Evolutionary conservation across 1,140 invertebrate species (phyloP).

Genomic region (Bacillus rossius): DNA sequence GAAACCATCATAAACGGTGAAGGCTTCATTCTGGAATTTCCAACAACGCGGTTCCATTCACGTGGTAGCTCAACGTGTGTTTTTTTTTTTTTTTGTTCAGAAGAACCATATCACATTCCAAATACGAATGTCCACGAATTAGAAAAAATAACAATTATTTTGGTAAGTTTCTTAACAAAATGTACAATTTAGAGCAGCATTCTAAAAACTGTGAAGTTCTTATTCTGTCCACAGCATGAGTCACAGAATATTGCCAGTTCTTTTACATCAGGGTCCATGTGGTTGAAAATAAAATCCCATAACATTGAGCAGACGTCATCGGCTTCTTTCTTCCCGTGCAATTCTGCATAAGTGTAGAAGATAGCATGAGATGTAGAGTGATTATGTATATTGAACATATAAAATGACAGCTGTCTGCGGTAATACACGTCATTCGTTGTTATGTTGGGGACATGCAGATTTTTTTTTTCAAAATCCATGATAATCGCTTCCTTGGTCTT

Average conservation of each 20-base stretch:
- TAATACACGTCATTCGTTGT: no score
- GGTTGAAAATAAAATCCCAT: background rate
- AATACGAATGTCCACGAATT: no score
- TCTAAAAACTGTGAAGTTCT: background rate
- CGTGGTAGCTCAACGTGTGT: constrained; percentile 21
- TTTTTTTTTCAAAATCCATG: no score
- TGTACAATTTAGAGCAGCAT: constrained; percentile 4
- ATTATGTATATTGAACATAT: background rate
- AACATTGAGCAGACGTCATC: constrained; percentile 7
- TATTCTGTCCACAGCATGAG: constrained; percentile 2
- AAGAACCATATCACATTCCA: no score
- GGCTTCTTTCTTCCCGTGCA: constrained; percentile 1
- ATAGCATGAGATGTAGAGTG: background rate
- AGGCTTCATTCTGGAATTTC: constrained; percentile 16
- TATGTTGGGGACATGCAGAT: no score
- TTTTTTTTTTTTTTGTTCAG: constrained; percentile 8
- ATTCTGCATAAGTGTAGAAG: constrained; percentile 3
- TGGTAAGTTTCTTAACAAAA: constrained; percentile 4
- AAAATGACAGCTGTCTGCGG: no score
- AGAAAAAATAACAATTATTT: background rate
- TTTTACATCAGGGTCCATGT: background rate
- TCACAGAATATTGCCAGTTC: constrained; percentile 3
- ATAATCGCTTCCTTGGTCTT: no score
- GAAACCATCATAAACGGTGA: constrained; percentile 17
- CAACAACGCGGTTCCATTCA: constrained; percentile 22